Conservation (phyloP, 2,888 invertebrate genomes). For the Nomada ferruginata region DNA sequence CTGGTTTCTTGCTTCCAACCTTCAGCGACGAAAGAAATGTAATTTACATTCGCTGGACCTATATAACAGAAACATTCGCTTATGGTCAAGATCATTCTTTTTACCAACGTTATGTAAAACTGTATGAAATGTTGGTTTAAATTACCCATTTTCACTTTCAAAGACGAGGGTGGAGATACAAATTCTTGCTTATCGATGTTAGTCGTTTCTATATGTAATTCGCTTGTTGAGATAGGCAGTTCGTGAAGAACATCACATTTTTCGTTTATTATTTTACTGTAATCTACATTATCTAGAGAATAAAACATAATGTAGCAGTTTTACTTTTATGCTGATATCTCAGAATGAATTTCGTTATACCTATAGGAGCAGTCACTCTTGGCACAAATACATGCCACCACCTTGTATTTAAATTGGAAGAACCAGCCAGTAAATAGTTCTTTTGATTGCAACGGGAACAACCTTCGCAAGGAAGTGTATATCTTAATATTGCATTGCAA, state of each 20-base stretch:
- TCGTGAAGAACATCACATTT: conserved; percentile 86
- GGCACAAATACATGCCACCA: conserved; percentile 85
- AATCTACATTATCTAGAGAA: conserved; percentile 80
- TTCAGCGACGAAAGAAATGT: conserved; percentile 88
- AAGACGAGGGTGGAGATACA: conserved; percentile 84
- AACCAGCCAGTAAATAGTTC: conserved; percentile 78
- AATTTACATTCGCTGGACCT: conserved; percentile 86
- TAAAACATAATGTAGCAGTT: not conserved
- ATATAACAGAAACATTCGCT: conserved; percentile 23
- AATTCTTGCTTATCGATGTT: conserved; percentile 80
- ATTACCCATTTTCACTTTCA: conserved; percentile 86
- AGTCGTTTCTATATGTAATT: conserved; percentile 87
- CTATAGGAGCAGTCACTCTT: conserved; percentile 58
- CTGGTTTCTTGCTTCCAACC: conserved; percentile 88
- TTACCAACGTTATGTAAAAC: not conserved
- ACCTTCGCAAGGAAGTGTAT: conserved; percentile 92
- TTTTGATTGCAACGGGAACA: conserved; percentile 90
- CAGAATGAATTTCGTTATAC: conserved; percentile 53
- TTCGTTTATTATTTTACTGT: conserved; percentile 86
- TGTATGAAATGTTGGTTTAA: conserved; percentile 12
- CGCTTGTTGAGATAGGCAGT: conserved; percentile 87
- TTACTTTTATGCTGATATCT: not conserved
- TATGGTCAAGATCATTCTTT: not conserved
- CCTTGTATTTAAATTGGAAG: conserved; percentile 77
- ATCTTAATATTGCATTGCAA: conserved; percentile 89